phyloP scores from a whole-genome alignment of 92 coral and sea anemone genomes.

The Umimayanthus kanabou region DNA sequence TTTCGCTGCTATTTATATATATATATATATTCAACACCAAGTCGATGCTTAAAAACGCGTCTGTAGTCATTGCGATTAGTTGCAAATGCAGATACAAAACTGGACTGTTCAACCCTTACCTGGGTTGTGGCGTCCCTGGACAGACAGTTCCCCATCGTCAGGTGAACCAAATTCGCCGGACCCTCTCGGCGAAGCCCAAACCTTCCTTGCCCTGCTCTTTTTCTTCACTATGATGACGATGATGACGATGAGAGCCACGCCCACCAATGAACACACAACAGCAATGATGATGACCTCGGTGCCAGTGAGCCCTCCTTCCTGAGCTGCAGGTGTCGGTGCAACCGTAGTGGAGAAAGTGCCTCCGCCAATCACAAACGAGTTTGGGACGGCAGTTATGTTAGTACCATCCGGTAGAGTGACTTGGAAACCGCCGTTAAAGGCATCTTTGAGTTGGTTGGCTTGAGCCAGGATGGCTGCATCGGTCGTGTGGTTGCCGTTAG shows the following conservation, averaged over 20 bases:
- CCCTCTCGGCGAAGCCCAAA: background rate
- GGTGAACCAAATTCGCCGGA: background rate
- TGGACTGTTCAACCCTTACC: background rate
- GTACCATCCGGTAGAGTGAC: constrained; percentile 30
- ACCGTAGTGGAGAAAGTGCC: background rate
- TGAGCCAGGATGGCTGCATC: background rate
- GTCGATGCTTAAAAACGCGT: no score
- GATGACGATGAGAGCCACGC: constrained; percentile 16
- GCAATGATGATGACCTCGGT: constrained; percentile 41
- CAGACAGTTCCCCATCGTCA: background rate
- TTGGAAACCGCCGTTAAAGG: background rate
- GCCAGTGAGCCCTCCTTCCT: constrained; percentile 2
- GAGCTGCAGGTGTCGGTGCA: background rate
- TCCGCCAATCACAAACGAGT: constrained; percentile 10
- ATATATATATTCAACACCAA: no score
- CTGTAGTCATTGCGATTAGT: no score
- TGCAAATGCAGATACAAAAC: no score
- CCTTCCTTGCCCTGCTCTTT: background rate
- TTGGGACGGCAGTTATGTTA: constrained; percentile 5
- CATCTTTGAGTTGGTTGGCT: constrained; percentile 2
- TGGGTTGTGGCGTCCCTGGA: background rate
- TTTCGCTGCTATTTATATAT: no score
- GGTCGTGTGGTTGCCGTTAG: constrained; percentile 12
- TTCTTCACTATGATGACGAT: constrained; percentile 10
- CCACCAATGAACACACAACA: constrained; percentile 31